Percentiles rank a stretch among this genome's conserved stretches.
These are phyloP conservation scores for Phyllostomus hastatus DNA, from an alignment of 2,113 vertebrate genomes.

Conservation along the genomic window DNA sequence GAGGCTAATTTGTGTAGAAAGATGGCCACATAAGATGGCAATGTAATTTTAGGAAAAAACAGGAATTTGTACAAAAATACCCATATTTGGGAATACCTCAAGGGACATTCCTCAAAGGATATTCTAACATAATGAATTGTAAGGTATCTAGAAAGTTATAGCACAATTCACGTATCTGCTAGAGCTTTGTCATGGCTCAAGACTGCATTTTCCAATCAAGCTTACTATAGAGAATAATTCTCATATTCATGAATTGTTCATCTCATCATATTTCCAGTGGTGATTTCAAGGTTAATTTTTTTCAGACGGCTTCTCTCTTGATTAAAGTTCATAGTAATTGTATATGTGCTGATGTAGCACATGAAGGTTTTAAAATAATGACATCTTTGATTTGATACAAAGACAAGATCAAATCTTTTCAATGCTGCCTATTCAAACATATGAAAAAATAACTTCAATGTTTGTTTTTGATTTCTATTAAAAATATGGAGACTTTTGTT, in stretches of 20 bases:
- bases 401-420: slow-evolving; percentile 45
- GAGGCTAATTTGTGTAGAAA: neutral
- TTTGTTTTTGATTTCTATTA: neutral
- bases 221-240: slow-evolving; percentile 50
- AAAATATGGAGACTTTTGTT: neutral
- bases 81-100: neutral
- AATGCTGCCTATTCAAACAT: neutral
- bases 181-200: neutral
- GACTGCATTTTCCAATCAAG: slow-evolving; percentile 57
- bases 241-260: slow-evolving; percentile 69
- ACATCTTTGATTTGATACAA: slow-evolving; percentile 34
- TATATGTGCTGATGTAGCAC: slow-evolving; percentile 47
- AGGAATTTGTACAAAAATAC: neutral
- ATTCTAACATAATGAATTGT: neutral
- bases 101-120: neutral
- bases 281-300: slow-evolving; percentile 74
- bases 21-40: neutral
- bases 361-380: slow-evolving; percentile 37
- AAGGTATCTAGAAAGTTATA: neutral
- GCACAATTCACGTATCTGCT: neutral
- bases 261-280: slow-evolving; percentile 62
- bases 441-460: neutral
- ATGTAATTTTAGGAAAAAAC: neutral
- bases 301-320: slow-evolving; percentile 47
- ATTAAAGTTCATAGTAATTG: slow-evolving; percentile 64